phyloP scores from a whole-genome alignment of 2,797 vertebrate species.

The Notamacropus eugenii region DNA sequence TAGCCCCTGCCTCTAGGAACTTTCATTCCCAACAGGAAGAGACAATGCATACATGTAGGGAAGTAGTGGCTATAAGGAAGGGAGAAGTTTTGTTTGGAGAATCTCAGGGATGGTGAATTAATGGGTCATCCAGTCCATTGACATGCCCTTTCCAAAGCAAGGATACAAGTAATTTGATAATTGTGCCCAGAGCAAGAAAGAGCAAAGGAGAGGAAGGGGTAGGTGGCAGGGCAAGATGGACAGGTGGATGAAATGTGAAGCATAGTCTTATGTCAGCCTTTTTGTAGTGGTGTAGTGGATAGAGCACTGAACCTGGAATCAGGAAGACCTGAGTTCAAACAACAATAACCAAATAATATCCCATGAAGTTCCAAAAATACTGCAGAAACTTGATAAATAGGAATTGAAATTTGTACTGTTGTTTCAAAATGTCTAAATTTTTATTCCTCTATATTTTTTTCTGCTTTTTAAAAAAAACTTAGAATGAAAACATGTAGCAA shows the following conservation, averaged over 20 bases:
- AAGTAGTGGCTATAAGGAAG: background rate
- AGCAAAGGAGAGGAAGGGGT: background rate
- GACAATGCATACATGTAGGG: background rate
- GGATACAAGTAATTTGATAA: background rate
- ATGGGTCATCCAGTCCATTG: background rate
- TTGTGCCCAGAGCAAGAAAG: background rate
- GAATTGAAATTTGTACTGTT: constrained; percentile 25
- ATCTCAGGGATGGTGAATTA: background rate
- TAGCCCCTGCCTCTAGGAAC: background rate
- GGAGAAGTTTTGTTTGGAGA: background rate
- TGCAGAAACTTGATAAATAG: constrained; percentile 12
- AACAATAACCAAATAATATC: constrained; percentile 19
- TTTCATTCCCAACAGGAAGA: background rate
- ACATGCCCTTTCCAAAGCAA: background rate
- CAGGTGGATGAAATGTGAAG: background rate
- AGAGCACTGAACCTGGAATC: background rate
- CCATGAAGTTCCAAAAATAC: constrained; percentile 19
- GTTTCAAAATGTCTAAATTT: constrained; percentile 41
- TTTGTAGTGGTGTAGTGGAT: background rate
- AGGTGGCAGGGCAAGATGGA: background rate
- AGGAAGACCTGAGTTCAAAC: background rate
- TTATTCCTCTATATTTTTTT: constrained; percentile 28
- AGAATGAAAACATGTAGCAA: constrained; percentile 36
- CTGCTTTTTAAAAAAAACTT: constrained; percentile 2
- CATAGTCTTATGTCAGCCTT: background rate